Evolutionary conservation across 2,113 vertebrate genomes (phyloP).

Genomic region (Pycnonotus jocosus): DNA sequence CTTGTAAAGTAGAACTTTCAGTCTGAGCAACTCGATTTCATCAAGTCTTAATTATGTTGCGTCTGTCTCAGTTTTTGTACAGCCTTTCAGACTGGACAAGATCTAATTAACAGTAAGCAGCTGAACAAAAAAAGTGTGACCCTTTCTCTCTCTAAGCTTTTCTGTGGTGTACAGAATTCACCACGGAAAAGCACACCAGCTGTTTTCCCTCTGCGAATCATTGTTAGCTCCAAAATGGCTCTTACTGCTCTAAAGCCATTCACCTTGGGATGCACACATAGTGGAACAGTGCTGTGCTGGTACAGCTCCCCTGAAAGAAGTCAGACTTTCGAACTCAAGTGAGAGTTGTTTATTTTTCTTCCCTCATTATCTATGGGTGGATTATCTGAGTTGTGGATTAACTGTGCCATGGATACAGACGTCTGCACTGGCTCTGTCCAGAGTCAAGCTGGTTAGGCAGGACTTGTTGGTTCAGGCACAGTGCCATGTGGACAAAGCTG

Average conservation of each 20-base stretch:
- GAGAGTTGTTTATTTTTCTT: conserved; percentile 48
- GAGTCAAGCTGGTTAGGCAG: not conserved
- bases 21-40: not conserved
- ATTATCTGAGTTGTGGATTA: conserved; percentile 57
- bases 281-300: not conserved
- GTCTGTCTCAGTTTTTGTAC: not conserved
- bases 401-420: conserved; percentile 38
- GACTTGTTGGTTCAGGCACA: conserved; percentile 26
- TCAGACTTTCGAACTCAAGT: not conserved
- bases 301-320: not conserved
- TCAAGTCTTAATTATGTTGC: not conserved
- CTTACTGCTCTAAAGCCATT: not conserved
- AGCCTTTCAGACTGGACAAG: not conserved
- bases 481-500: not conserved
- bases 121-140: not conserved
- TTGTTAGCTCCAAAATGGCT: not conserved
- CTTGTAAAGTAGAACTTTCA: not conserved
- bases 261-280: not conserved
- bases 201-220: not conserved
- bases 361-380: conserved; percentile 40
- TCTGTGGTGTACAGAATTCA: not conserved
- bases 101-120: not conserved
- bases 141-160: not conserved
- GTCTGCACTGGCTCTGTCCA: not conserved
- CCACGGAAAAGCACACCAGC: not conserved